Conservation (phyloP, 2,113 vertebrate genomes). For the Pagrus major region DNA sequence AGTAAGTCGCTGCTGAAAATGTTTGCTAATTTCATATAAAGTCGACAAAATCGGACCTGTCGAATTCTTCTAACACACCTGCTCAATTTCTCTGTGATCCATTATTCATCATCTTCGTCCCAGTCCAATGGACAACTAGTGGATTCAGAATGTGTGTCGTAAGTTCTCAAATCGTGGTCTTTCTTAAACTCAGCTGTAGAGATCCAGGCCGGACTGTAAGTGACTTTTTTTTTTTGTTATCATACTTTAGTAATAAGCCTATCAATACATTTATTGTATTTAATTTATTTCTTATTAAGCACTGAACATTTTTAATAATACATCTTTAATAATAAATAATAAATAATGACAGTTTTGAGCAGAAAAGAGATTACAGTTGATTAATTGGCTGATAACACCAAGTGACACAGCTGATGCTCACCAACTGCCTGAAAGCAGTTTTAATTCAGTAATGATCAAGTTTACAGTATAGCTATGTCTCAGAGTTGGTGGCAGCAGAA, state of each 20-base stretch:
- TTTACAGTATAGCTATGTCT: too few species aligned
- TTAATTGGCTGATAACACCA: too few species aligned
- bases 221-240: too few species aligned
- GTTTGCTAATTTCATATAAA: background rate
- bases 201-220: background rate
- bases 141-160: background rate
- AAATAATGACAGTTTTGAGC: too few species aligned
- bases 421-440: too few species aligned
- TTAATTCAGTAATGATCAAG: too few species aligned
- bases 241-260: background rate
- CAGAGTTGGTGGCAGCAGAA: too few species aligned
- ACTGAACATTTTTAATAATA: background rate
- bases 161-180: background rate
- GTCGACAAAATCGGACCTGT: background rate
- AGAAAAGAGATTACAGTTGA: too few species aligned
- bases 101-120: background rate
- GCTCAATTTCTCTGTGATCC: background rate
- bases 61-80: background rate
- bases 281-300: background rate
- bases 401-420: too few species aligned
- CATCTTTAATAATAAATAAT: too few species aligned
- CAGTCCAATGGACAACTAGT: background rate
- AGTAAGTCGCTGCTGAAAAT: background rate
- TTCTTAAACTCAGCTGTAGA: background rate
- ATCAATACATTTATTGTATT: background rate